These are phyloP conservation scores for Salmo trutta DNA, from an alignment of 2,797 vertebrate genomes.

Conservation along the genomic window DNA sequence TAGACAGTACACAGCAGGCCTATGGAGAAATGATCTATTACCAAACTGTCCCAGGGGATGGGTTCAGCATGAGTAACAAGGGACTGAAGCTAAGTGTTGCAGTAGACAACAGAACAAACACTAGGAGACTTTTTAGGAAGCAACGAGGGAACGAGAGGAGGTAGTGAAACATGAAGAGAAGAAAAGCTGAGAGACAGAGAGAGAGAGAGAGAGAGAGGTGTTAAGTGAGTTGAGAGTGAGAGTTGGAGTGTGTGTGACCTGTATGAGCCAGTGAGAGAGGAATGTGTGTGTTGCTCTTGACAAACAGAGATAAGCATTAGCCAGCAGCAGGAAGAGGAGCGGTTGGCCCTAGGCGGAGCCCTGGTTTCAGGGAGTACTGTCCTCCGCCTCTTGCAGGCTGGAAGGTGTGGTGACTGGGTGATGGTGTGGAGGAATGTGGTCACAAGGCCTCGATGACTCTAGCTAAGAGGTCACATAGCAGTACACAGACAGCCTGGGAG, in stretches of 20 bases:
- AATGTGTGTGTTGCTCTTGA: conserved; percentile 35
- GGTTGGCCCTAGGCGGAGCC: background rate
- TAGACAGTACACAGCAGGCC: conserved; percentile 9
- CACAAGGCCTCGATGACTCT: conserved; percentile 1
- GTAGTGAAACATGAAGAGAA: background rate
- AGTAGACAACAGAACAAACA: background rate
- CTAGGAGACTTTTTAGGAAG: background rate
- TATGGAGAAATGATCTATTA: background rate
- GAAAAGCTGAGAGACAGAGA: conserved; percentile 2
- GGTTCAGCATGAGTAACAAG: background rate
- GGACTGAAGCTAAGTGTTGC: background rate
- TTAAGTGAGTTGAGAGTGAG: conserved; percentile 6
- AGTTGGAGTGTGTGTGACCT: conserved; percentile 36
- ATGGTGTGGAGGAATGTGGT: conserved; percentile 53
- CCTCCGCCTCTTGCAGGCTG: conserved; percentile 5
- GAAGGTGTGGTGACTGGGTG: conserved; percentile 36
- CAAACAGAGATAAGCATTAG: conserved; percentile 48
- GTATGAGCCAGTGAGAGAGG: conserved; percentile 42
- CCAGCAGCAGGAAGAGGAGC: background rate
- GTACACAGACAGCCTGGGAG: background rate
- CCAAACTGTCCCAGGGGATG: background rate
- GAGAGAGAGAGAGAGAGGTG: background rate
- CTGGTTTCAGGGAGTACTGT: too few relatives aligned
- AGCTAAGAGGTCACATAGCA: conserved; percentile 8
- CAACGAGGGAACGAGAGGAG: background rate